A percentile compares a stretch with the other conserved stretches of the same genome.
Evolutionary conservation across 2,888 invertebrate genomes (phyloP).

Genomic region (Myopa testacea): DNA sequence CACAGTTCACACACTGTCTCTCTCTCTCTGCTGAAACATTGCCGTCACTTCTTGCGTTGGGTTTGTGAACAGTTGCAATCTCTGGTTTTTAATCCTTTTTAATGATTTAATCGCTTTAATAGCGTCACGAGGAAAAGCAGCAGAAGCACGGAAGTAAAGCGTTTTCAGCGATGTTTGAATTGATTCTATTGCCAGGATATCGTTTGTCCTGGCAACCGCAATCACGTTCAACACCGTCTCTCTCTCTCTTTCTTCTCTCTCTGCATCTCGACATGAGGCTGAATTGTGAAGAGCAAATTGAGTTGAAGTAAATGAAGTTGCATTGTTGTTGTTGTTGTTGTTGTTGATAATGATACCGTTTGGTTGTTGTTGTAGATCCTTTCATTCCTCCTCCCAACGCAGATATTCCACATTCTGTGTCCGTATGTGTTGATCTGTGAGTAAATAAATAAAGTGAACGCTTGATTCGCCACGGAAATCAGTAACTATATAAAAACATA

Average conservation of each 20-base stretch:
- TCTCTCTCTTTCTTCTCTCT: conserved; percentile 16
- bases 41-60: neutral
- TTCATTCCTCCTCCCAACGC: too few relatives aligned
- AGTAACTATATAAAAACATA: too few relatives aligned
- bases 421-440: too few relatives aligned
- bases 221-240: conserved; percentile 29
- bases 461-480: too few relatives aligned
- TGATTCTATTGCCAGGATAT: conserved; percentile 2
- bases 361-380: neutral
- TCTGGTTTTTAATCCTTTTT: conserved; percentile 27
- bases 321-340: conserved; percentile 8
- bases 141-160: neutral
- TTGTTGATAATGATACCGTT: conserved; percentile 1
- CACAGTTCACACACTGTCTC: neutral
- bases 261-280: neutral
- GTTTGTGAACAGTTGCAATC: conserved; percentile 31
- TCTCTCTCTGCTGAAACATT: neutral
- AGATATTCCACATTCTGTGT: too few relatives aligned
- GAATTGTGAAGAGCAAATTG: too few relatives aligned
- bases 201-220: neutral
- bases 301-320: neutral
- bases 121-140: neutral
- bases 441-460: too few relatives aligned
- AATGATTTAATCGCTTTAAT: conserved; percentile 34
- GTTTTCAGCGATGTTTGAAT: neutral